Evolutionary conservation across 2,888 invertebrate species (phyloP), one percentile per base, ranked within the genome.

Genomic region (Halictus quadricinctus): DNA sequence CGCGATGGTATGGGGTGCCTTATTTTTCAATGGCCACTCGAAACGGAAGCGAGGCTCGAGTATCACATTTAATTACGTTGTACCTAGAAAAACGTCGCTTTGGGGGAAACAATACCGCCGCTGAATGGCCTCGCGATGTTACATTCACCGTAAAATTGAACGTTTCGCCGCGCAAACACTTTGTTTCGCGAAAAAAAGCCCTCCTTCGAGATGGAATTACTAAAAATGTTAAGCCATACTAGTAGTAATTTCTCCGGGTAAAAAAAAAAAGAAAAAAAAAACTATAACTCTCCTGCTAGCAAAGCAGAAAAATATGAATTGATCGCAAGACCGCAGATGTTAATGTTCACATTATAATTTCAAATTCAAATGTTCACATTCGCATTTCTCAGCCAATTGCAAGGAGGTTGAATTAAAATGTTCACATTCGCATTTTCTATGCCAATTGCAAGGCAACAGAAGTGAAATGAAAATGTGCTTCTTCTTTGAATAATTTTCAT

Each of bases 21-120:
- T 77, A 70, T 80, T 85, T 79, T 76, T 46, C 80, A 64, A 66
- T 43, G 78, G 46, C 60, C 15, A 50, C 50, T 69, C 69, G 36
- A 72, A 77, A 48, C 50, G 43, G 70, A 72, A 70, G 43, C 60
- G 48, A 70, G 43, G 29, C 48, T 60, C 58, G 8, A 8, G 21
- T 36, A 36, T 36, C 21, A 70, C 25, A 64, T 66, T 72, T 72
- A 78, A 73, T 79, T 64, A 79, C 29, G 29, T 36, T 36, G 13
- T 29, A 36, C 10, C 50, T 50, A 29, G 73, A 50, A 36, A 54
- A 36, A 73, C 50, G 21, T 73, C 50, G 29, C 48, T 73, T 54
- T 73, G 25, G 50, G n/a, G 50, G 66, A 29, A 77, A 70, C 50
- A 70, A 70, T 77, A 69, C 50, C n/a, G 48, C 48, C n/a, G 50